Evolutionary conservation across 1,140 invertebrate species (phyloP).

Genomic region (Diuraphis noxia): DNA sequence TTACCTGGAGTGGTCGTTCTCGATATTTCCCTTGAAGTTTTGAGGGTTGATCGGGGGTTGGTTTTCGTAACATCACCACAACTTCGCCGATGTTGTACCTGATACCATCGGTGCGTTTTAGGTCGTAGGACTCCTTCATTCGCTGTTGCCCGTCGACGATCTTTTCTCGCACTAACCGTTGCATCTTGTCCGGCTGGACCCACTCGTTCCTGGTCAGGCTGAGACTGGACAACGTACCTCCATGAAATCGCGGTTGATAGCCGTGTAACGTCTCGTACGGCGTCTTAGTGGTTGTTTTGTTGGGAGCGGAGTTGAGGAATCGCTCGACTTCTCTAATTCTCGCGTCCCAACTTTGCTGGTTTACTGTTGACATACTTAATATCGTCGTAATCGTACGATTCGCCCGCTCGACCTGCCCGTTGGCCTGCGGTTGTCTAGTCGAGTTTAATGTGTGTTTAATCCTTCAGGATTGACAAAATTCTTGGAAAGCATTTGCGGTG

Average conservation of each 20-base stretch:
- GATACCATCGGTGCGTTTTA: not conserved
- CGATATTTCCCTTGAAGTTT: not conserved
- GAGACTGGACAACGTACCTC: not conserved
- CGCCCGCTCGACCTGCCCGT: not conserved
- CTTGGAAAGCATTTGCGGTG: not conserved
- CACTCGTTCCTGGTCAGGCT: not conserved
- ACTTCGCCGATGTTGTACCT: not conserved
- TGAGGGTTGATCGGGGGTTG: not conserved
- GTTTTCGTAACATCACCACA: not conserved
- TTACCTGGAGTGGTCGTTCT: not conserved
- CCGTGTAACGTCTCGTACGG: slow-evolving; percentile 21
- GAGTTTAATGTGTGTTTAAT: not conserved
- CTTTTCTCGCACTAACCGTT: not conserved
- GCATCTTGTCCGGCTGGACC: not conserved
- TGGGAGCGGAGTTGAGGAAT: not conserved
- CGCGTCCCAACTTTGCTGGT: not conserved
- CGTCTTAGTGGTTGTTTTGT: not conserved
- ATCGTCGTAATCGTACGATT: not conserved
- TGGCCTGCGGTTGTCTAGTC: not conserved
- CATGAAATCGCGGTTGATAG: not conserved
- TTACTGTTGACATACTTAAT: not conserved
- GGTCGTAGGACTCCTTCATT: not conserved
- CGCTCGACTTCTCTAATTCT: not conserved
- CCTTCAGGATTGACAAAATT: not conserved
- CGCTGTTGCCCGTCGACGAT: not conserved